Percentiles rank a stretch among this genome's conserved stretches.
phyloP scores from a whole-genome alignment of 2,888 invertebrate species.

The Drosophila anceps region DNA sequence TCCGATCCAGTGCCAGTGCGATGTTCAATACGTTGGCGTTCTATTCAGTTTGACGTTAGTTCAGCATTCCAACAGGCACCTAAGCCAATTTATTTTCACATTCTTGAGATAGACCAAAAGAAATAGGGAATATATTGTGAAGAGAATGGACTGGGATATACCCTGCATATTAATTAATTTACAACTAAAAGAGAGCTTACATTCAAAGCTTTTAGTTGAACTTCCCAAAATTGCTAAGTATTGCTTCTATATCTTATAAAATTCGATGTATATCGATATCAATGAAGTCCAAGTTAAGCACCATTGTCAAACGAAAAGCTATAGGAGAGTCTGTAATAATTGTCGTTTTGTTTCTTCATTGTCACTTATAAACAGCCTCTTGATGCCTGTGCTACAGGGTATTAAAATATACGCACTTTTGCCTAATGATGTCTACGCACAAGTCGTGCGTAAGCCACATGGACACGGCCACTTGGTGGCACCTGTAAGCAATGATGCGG shows the following conservation, averaged over 20 bases:
- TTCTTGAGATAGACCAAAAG: slow-evolving; percentile 24
- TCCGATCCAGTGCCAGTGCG: neutral
- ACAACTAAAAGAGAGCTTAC: too few species aligned
- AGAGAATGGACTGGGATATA: neutral
- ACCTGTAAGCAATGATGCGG: slow-evolving; percentile 54
- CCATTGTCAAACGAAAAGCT: too few species aligned
- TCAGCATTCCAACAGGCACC: slow-evolving; percentile 25
- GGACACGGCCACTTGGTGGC: slow-evolving; percentile 37
- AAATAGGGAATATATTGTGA: neutral
- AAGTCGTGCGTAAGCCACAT: slow-evolving; percentile 56
- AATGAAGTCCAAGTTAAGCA: too few species aligned
- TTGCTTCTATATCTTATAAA: too few species aligned
- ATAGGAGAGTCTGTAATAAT: too few species aligned
- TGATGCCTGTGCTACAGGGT: neutral
- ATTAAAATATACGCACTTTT: slow-evolving; percentile 41
- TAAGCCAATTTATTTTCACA: slow-evolving; percentile 52
- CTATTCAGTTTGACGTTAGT: slow-evolving; percentile 10
- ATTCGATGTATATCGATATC: too few species aligned
- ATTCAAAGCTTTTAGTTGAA: too few species aligned
- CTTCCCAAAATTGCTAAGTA: too few species aligned
- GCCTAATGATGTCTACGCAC: slow-evolving; percentile 66
- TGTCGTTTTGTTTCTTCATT: too few species aligned
- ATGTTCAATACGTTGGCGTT: slow-evolving; percentile 8
- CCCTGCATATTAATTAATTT: too few species aligned
- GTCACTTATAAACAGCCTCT: neutral